phyloP scores from a whole-genome alignment of 2,888 invertebrate genomes.

The Abscondita cerata region DNA sequence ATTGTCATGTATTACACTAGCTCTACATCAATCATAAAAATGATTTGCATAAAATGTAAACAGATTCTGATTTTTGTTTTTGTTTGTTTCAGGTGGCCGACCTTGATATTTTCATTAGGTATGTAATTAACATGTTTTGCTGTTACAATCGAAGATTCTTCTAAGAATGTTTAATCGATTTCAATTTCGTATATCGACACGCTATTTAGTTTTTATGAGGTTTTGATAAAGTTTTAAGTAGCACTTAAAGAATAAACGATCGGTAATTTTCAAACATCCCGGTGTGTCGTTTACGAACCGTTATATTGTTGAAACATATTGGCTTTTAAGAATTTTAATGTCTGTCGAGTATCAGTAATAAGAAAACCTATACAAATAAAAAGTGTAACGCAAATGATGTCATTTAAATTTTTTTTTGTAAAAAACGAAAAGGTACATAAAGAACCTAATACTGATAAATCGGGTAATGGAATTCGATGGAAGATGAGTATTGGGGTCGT shows the following conservation, averaged over 20 bases:
- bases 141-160: conserved; percentile 14
- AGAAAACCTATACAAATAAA: conserved; percentile 1
- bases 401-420: conserved; percentile 15
- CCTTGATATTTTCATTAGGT: background rate
- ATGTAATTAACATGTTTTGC: conserved; percentile 9
- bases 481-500: conserved; percentile 30
- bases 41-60: conserved; percentile 32
- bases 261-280: conserved; percentile 38
- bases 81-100: conserved; percentile 12
- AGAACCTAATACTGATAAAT: conserved; percentile 34
- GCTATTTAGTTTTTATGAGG: conserved; percentile 38
- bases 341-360: conserved; percentile 11
- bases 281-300: conserved; percentile 34
- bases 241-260: conserved; percentile 42
- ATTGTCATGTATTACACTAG: conserved; percentile 32
- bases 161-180: conserved; percentile 40
- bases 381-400: conserved; percentile 17
- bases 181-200: conserved; percentile 39
- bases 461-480: conserved; percentile 32
- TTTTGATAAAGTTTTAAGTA: conserved; percentile 40
- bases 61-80: conserved; percentile 23
- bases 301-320: conserved; percentile 34
- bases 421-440: background rate
- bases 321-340: conserved; percentile 37
- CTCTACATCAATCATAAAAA: conserved; percentile 34